A percentile compares a stretch with the other conserved stretches of the same genome.
These are phyloP conservation scores for Mastacembelus armatus DNA, from an alignment of 2,797 vertebrate genomes.

Conservation along the genomic window DNA sequence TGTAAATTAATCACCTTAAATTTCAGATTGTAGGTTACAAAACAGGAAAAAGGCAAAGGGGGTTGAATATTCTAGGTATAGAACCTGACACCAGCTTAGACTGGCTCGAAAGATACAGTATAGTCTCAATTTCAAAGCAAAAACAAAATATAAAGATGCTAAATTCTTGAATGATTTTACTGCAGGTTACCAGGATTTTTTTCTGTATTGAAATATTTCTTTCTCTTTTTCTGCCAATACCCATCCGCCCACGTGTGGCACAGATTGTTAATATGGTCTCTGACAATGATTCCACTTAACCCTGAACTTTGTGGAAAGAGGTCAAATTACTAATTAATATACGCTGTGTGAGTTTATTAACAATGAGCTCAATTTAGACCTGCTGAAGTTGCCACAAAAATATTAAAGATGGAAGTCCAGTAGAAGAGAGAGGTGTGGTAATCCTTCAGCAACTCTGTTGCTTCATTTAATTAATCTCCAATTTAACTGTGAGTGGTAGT, in stretches of 20 bases:
- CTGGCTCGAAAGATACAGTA: too few relatives aligned
- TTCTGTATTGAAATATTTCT: neutral
- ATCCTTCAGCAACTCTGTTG: constrained; percentile 44
- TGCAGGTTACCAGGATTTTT: too few relatives aligned
- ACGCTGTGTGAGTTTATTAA: constrained; percentile 53
- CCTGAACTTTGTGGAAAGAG: constrained; percentile 42
- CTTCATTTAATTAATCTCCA: constrained; percentile 65
- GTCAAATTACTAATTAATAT: constrained; percentile 61
- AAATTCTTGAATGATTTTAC: too few relatives aligned
- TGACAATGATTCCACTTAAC: constrained; percentile 47
- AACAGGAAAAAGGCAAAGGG: too few relatives aligned
- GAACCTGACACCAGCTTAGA: too few relatives aligned
- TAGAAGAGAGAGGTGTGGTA: constrained; percentile 45
- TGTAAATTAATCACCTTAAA: too few relatives aligned
- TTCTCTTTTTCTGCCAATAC: neutral
- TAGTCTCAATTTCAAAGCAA: too few relatives aligned
- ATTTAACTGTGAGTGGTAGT: constrained; percentile 46
- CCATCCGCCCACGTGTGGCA: neutral
- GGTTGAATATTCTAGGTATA: too few relatives aligned
- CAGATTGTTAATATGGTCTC: constrained; percentile 33
- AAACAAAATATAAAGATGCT: too few relatives aligned
- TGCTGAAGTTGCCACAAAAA: constrained; percentile 37
- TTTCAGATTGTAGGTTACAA: too few relatives aligned
- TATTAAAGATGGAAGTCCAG: constrained; percentile 38
- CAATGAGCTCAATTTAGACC: constrained; percentile 45